These are phyloP conservation scores for Eleutherodactylus coqui DNA, from an alignment of 2,797 vertebrate species.

Conservation along the genomic window DNA sequence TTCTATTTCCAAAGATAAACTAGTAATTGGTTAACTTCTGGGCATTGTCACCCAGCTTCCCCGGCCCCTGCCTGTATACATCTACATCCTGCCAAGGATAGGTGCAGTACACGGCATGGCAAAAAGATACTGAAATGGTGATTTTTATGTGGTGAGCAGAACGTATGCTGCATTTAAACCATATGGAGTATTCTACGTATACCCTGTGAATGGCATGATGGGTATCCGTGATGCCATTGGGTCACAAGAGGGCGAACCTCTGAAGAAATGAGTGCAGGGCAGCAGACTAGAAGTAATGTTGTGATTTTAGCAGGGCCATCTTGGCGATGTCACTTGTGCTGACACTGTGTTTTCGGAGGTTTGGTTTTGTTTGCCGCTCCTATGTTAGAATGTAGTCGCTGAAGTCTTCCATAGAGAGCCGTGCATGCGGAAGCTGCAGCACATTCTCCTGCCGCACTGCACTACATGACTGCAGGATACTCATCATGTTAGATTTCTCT, in stretches of 20 bases:
- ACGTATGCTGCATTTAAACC: no score
- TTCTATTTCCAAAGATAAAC: no score
- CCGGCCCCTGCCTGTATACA: no score
- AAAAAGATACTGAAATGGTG: no score
- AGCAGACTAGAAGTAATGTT: conserved; percentile 56
- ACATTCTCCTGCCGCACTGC: background rate
- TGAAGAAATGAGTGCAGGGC: conserved; percentile 32
- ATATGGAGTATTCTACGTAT: no score
- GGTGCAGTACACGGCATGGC: no score
- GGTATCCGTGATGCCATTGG: background rate
- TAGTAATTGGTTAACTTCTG: no score
- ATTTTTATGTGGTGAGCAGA: no score
- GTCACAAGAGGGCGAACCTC: background rate
- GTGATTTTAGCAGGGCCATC: conserved; percentile 60
- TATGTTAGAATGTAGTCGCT: background rate
- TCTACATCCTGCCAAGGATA: no score
- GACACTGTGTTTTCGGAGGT: background rate
- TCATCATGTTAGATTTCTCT: background rate
- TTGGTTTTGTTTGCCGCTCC: conserved; percentile 2
- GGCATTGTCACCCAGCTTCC: no score
- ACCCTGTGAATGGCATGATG: background rate
- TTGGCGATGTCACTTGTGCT: conserved; percentile 11
- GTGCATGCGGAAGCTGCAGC: background rate
- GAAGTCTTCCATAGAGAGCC: conserved; percentile 13
- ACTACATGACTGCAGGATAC: background rate